Base-by-base conservation (phyloP, 2,797 vertebrate species). In the Sebastes hopkinsi region DNA sequence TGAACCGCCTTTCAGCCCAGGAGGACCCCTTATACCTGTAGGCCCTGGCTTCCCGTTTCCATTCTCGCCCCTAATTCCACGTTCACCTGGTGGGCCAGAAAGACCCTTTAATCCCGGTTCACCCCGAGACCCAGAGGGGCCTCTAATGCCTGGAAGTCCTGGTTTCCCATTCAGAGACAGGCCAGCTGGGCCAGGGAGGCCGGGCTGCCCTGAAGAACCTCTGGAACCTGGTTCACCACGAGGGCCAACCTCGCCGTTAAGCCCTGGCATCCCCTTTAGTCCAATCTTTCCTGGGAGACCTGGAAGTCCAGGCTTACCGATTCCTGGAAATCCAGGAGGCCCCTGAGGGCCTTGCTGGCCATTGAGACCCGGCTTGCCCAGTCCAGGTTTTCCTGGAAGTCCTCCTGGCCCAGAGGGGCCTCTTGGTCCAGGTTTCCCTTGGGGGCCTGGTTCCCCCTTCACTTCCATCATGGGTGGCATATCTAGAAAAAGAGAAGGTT, bases 121-220 rank as follows among this genome's bases (percentile, higher is more conserved):
- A 2, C 98, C 98, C n/a, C 94, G 96, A 81, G 94, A 56, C 1
- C 99, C 99, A 8, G 97, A 95, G 29, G 95, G 91, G 0, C 99
- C 99, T 0, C 96, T 97, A 3, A 95, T 91, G 0, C 99, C 99
- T 76, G 97, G 96, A 22, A 96, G 92, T 5, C 99, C 99, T 20
- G 98, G 98, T 92, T 99, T 99, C 12, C 99, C 99, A 34, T 97
- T 98, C 55, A 99, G 93, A 6, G 99, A 97, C 72, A 99, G 94
- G 67, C 99, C 99, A 2, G 97, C 96, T 3, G 98, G 97, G 1
- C 99, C 99, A 2, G 98, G 98, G 29, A 97, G 94, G 46, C 99
- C 99, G 0, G 98, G 97, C 3, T 97, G 97, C 4, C 99, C 99
- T 0, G 97, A 93, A 23, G 95, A 94, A 12, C 99, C 99, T 84